Base-by-base conservation (phyloP, 2,797 vertebrate species). In the Pachyuromys duprasi region DNA sequence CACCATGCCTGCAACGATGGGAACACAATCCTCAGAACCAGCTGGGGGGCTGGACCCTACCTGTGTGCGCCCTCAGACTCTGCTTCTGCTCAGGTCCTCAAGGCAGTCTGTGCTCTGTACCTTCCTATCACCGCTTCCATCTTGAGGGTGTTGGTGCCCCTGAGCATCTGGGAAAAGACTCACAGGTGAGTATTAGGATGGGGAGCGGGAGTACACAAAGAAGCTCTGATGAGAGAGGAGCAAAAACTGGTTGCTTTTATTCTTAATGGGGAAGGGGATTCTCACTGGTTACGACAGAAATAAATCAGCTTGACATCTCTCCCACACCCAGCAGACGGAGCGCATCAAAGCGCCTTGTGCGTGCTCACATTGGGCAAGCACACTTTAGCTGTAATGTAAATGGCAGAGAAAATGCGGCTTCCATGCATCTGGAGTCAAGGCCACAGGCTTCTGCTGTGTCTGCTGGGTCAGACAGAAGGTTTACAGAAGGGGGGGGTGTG, bases 201-300 rank as follows among this genome's bases (percentile, higher is more conserved):
- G 26, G 36, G 33, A 36, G 36, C 57, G 63, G 86, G 36, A 13
- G 13, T 17, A 36, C 3, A 14, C 0, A 31, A 24, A 26, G 0
- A 0, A 1, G 57, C 1, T 55, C 60, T 2, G 2, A 31, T 69
- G 39, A 0, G 15, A 42, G n/a, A 87, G 36, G 36, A 22, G 55
- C 13, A 17, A 42, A 42, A 62, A 8, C 69, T 42, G 9, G 49
- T 39, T 72, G 84, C 15, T 39, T 60, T 15, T 74, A 4, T 60
- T 28, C 60, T 31, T 82, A 31, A 62, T 42, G 8, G 28, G 5
- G 11, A 31, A 8, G 14, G 8, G 15, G 17, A 13, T 22, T 84
- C 62, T 18, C 81, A 49, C 39, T 13, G 6, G 82, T 84, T 84
- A 24, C 49, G 31, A 49, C 62, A 45, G 62, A n/a, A 49, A 49